Conservation (phyloP, 2,797 vertebrate species). For the Hapalemur alaotrensis region DNA sequence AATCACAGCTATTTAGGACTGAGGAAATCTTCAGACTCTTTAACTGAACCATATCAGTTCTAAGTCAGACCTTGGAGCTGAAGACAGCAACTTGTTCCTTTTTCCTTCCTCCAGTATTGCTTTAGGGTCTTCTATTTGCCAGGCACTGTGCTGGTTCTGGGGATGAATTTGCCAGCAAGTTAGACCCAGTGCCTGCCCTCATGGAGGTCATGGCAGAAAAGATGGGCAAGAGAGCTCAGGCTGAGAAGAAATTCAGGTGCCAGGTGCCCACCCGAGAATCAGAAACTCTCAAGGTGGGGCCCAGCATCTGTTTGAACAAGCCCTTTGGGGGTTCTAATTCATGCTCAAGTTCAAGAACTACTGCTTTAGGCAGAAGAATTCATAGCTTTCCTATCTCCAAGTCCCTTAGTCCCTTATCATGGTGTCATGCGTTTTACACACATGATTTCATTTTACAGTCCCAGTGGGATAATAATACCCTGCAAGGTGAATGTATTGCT, state of each 20-base stretch:
- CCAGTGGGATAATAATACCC: background rate
- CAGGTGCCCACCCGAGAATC: background rate
- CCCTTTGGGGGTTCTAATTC: background rate
- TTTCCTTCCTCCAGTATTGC: background rate
- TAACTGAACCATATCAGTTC: background rate
- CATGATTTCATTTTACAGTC: constrained; percentile 10
- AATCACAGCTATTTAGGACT: background rate
- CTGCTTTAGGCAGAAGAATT: background rate
- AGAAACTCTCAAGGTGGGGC: background rate
- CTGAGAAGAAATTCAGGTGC: background rate
- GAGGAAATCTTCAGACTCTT: constrained; percentile 14
- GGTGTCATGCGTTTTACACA: background rate
- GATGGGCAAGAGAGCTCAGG: background rate
- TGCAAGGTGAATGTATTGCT: background rate
- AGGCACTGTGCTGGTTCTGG: background rate
- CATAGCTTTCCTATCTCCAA: background rate
- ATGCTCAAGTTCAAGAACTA: background rate
- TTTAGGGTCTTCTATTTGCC: background rate
- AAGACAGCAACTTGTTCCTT: background rate
- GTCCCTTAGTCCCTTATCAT: background rate
- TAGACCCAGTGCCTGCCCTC: background rate
- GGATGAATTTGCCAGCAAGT: background rate
- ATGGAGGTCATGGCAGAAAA: background rate
- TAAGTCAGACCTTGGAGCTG: background rate
- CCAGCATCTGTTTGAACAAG: background rate